Base-by-base conservation (phyloP, 2,113 vertebrate genomes). In the Dinomys branickii region DNA sequence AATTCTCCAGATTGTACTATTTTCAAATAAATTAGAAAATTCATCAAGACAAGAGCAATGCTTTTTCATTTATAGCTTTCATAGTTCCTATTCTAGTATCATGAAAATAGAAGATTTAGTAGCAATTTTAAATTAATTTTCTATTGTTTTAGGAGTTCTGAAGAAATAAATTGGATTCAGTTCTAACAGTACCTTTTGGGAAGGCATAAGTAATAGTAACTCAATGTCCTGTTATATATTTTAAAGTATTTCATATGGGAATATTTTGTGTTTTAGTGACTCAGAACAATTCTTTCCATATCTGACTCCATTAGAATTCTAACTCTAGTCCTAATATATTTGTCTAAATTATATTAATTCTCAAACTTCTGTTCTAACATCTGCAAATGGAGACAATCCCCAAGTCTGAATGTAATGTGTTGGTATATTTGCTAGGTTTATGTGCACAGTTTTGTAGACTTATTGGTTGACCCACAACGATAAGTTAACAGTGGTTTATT, bases 181-280 rank as follows among this genome's bases (percentile, higher is more conserved):
- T 92, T 88, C 13, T 41, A 47, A 44, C 28, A 88, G 22, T 83
- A 11, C 3, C 24, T 77, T 59, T 85, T 75, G 47, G 33, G 13
- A 17, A n/a, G 91, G 10, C 19, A 5, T 44, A 50, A 19, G 30
- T n/a, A 52, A 41, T 59, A 85, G 80, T 50, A 94, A 19, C 11
- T 97, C 61, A 90, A 0, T 47, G 54, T 22, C 30, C 44, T 28
- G 16, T 11, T 1, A 0, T 88, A 10, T 44, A 9, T 92, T 50
- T 50, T 96, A 88, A 95, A 95, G 92, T 13, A 71, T 35, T 63
- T 94, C 16, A 20, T 56, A 56, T 26, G 78, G 33, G 14, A 81
- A 88, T 47, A 80, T 22, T 38, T 2, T 59, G 7, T 65, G 73
- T 47, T 77, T 88, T 50, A 54, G 54, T 80, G 35, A 4, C 35